Percentiles rank a stretch among this genome's conserved stretches.
phyloP scores from a whole-genome alignment of 1,140 invertebrate species.

The Archegozetes longisetosus region DNA sequence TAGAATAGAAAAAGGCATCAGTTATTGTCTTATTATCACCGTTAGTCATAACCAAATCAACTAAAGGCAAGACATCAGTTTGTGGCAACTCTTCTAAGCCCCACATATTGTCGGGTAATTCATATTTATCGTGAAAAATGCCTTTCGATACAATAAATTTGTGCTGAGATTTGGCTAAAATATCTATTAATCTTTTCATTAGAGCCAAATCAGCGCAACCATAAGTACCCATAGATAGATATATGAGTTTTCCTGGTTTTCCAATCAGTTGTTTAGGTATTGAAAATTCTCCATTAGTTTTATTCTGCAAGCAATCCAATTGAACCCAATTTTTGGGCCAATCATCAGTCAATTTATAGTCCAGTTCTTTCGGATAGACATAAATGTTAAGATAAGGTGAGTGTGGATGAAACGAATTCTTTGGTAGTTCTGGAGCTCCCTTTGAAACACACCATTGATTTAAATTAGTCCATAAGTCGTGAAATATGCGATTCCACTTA shows the following conservation, averaged over 20 bases:
- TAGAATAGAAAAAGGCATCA: background rate
- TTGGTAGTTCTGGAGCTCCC: background rate
- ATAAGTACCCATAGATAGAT: background rate
- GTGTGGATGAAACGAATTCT: background rate
- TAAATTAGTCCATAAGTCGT: background rate
- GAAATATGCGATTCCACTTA: too few relatives aligned
- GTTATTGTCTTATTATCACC: constrained; percentile 13
- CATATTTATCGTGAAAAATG: background rate
- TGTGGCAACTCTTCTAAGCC: constrained; percentile 6
- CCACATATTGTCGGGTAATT: constrained; percentile 11
- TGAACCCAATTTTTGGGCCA: constrained; percentile 1
- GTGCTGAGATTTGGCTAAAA: background rate
- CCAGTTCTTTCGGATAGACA: constrained; percentile 16
- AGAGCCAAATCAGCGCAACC: constrained; percentile 18
- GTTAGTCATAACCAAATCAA: constrained; percentile 18
- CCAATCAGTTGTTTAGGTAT: background rate
- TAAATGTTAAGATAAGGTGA: constrained; percentile 18
- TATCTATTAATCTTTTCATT: background rate
- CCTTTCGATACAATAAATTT: constrained; percentile 14
- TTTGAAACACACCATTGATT: background rate
- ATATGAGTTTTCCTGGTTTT: background rate
- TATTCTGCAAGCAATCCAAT: background rate
- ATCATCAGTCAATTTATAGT: constrained; percentile 9
- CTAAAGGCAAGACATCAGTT: background rate
- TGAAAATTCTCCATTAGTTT: too few relatives aligned